These are phyloP conservation scores for Origma solitaria DNA, from an alignment of 2,113 vertebrate genomes.

Conservation along the genomic window DNA sequence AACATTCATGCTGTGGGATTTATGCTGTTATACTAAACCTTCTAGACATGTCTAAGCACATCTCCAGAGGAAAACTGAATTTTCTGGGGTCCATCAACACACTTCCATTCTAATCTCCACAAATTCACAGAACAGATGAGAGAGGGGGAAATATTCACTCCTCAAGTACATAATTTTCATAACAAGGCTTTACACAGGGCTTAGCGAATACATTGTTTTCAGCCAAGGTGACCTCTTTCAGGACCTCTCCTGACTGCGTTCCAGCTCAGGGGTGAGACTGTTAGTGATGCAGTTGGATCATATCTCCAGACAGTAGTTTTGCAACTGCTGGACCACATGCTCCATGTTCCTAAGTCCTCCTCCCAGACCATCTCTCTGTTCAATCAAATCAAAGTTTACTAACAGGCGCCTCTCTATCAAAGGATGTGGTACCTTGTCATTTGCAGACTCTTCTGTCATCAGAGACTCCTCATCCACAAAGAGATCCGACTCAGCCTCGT, in stretches of 20 bases:
- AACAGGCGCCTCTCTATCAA: not conserved
- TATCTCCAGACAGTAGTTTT: not conserved
- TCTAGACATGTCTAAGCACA: not conserved
- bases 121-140: not conserved
- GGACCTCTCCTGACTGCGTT: not conserved
- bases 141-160: not conserved
- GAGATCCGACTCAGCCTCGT: conserved; percentile 64
- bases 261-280: not conserved
- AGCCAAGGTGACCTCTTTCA: not conserved
- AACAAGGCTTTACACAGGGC: not conserved
- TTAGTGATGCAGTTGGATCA: not conserved
- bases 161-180: not conserved
- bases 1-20: not conserved
- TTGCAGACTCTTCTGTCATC: conserved; percentile 32
- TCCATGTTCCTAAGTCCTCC: not conserved
- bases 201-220: not conserved
- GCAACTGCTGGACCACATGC: not conserved
- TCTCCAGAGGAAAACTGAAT: not conserved
- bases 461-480: conserved; percentile 72
- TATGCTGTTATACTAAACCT: not conserved
- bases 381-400: not conserved
- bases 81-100: not conserved
- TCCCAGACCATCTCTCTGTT: not conserved
- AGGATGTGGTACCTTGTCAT: conserved; percentile 61
- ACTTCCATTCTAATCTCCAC: not conserved